Evolutionary conservation across 2,888 invertebrate species (phyloP), one percentile per base, ranked within the genome.

Genomic region (Polylopha cassiicola): DNA sequence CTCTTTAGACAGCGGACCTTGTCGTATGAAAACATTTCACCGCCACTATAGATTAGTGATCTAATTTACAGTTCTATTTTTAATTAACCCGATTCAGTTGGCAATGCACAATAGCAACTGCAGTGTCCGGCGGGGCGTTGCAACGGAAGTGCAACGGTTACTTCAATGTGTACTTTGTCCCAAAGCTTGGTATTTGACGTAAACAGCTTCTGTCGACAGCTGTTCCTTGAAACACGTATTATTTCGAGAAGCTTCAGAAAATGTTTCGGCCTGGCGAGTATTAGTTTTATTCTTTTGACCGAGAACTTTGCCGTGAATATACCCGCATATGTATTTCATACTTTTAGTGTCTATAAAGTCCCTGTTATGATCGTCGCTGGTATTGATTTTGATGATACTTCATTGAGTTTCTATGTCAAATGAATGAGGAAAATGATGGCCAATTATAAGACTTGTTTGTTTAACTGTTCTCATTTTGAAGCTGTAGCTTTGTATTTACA

Each of bases 261-360:
- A 75, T 75, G 73, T 51, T 59, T 49, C 58, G 46, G 37, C 45
- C 37, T 48, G 74, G 75, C 66, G 50, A 74, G 75, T 76, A 65
- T 52, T 45, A 48, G 51, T 50, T 54, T 55, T 51, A 51, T 46
- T 51, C 44, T 55, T 56, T 51, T 39, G 39, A 46, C 48, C 37
- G 33, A 44, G 39, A 50, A 54, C 46, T 54, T 52, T 37, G 24
- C 26, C 44, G 41, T 16, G 42, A 50, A 50, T 51, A 54, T 50
- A 48, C 43, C 31, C 33, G 20, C 45, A 54, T 50, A 49, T 37
- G 41, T 54, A 51, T 53, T 33, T 20, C 10, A 42, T 51, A 57
- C 34, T 53, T 51, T 41, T 41, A 41, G 24, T 36, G 21, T 41
- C 36, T 36, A 36, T 30, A 41, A 41, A 41, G 15, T 10, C 34